A percentile compares a stretch with the other conserved stretches of the same genome.
These are phyloP conservation scores for Eurytoma adleriae DNA, from an alignment of 2,888 invertebrate genomes.

Conservation along the genomic window DNA sequence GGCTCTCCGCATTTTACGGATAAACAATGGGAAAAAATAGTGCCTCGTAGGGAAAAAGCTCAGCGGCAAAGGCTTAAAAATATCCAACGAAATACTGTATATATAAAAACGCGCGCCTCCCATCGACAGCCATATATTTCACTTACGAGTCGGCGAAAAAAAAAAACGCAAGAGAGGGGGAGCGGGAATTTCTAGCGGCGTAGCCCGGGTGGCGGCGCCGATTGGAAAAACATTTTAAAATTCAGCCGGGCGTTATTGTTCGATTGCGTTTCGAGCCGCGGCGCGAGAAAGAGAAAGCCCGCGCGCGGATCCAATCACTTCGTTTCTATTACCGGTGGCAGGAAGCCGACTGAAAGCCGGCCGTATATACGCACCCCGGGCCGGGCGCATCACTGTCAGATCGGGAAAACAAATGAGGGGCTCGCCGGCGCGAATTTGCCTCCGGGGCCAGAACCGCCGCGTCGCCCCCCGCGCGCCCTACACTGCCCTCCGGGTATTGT, in stretches of 20 bases:
- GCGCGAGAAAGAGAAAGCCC: background rate
- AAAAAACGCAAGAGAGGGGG: background rate
- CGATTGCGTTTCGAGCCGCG: conserved; percentile 10
- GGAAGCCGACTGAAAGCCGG: conserved; percentile 61
- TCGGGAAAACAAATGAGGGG: conserved; percentile 59
- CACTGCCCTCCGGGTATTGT: background rate
- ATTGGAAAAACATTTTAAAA: conserved; percentile 45
- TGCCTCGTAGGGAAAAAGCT: background rate
- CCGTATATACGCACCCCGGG: conserved; percentile 4
- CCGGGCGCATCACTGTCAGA: conserved; percentile 53
- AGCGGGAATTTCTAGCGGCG: too few species aligned
- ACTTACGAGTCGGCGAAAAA: conserved; percentile 6
- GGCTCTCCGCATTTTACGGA: conserved; percentile 3
- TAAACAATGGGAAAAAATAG: conserved; percentile 20
- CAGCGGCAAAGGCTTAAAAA: background rate
- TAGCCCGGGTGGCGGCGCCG: conserved; percentile 1
- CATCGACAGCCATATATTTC: conserved; percentile 21
- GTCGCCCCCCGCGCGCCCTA: background rate
- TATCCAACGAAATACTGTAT: conserved; percentile 32
- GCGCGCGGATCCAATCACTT: conserved; percentile 70
- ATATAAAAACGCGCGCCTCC: background rate
- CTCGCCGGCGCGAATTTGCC: conserved; percentile 29
- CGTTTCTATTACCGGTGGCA: conserved; percentile 67
- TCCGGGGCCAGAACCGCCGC: conserved; percentile 18
- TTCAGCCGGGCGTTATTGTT: conserved; percentile 34